phyloP scores from a whole-genome alignment of 2,113 vertebrate species.

The Callipepla squamata region DNA sequence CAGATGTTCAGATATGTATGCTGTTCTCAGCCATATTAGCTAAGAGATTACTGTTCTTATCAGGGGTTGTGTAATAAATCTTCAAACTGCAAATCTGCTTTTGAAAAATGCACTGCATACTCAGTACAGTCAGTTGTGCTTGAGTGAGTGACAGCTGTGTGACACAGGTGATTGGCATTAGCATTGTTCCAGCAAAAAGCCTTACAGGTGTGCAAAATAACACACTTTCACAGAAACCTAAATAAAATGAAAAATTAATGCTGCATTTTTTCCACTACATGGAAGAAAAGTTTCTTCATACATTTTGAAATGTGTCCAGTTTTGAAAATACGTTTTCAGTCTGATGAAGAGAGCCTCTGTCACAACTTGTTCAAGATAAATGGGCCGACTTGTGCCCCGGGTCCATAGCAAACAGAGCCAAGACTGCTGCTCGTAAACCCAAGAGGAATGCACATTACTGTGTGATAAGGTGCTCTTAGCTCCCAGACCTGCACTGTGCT shows the following conservation, averaged over 20 bases:
- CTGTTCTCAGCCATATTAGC: not conserved
- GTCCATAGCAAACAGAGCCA: not conserved
- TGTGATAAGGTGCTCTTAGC: not conserved
- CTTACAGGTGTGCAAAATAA: not conserved
- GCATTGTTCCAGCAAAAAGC: not conserved
- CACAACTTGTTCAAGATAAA: not conserved
- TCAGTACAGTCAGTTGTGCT: not conserved
- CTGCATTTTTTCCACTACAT: fast-evolving
- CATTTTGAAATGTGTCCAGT: not conserved
- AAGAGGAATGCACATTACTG: not conserved
- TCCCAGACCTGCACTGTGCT: not conserved
- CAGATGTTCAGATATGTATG: not conserved
- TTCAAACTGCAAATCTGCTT: not conserved
- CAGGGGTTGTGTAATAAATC: not conserved
- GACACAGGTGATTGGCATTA: not conserved
- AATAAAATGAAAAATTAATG: not conserved
- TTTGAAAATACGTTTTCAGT: not conserved
- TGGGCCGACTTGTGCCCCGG: not conserved
- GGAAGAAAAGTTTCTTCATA: not conserved
- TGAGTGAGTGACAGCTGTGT: not conserved
- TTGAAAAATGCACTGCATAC: not conserved
- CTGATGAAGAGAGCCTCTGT: not conserved
- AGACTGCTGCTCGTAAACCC: not conserved
- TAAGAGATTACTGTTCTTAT: not conserved
- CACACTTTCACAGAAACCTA: not conserved